These are phyloP conservation scores for Nansenia antarctica DNA, from an alignment of 2,113 vertebrate genomes.

Conservation along the genomic window DNA sequence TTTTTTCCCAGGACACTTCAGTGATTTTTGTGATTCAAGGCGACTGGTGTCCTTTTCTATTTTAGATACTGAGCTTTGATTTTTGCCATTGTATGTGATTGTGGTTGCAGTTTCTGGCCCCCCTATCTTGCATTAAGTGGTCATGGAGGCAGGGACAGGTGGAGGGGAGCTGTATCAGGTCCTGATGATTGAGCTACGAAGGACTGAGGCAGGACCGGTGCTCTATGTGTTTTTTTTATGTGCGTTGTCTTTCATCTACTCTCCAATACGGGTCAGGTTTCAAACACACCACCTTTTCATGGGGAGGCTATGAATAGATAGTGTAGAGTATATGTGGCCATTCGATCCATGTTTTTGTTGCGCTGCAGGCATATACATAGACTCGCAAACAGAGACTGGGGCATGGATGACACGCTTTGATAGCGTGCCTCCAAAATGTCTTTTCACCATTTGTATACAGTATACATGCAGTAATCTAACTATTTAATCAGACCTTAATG, in stretches of 20 bases:
- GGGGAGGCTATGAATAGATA: conserved; percentile 1
- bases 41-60: not conserved
- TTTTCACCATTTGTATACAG: too few species aligned
- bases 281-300: conserved; percentile 8
- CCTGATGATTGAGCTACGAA: not conserved
- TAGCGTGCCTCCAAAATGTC: not conserved
- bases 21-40: not conserved
- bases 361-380: not conserved
- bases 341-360: not conserved
- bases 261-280: not conserved
- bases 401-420: not conserved
- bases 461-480: not conserved
- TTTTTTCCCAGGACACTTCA: too few species aligned
- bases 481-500: not conserved
- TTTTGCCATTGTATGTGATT: too few species aligned
- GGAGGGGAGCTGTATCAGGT: not conserved
- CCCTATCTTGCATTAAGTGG: not conserved
- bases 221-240: conserved; percentile 1
- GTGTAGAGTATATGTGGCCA: not conserved
- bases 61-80: not conserved
- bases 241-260: not conserved
- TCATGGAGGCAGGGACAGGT: not conserved
- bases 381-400: not conserved
- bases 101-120: not conserved
- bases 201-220: not conserved